Conservation (phyloP, 2,888 invertebrate genomes). For the Eupithecia subumbrata region DNA sequence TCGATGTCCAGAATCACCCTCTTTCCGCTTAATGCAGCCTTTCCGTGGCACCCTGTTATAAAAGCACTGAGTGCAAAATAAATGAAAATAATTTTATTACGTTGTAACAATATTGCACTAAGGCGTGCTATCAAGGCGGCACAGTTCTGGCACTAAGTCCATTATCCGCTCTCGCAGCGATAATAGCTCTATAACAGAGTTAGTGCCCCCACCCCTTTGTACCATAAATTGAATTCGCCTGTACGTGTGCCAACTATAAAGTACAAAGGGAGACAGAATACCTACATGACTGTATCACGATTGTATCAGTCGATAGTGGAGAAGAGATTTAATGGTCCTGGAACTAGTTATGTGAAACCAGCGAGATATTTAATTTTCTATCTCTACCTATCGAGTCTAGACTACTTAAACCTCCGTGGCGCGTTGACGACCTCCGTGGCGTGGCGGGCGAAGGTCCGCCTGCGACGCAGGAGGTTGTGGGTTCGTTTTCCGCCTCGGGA, state of each 20-base stretch:
- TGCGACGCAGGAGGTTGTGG: too few relatives aligned
- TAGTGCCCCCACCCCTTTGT: slow-evolving; percentile 7
- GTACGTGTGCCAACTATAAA: slow-evolving; percentile 1
- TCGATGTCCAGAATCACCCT: too few relatives aligned
- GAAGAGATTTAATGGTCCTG: neutral
- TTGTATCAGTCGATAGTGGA: neutral
- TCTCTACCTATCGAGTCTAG: too few relatives aligned
- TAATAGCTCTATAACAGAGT: slow-evolving; percentile 24
- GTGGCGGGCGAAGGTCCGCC: too few relatives aligned
- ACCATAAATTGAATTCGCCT: slow-evolving; percentile 22
- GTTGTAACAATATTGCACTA: neutral
- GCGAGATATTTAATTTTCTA: too few relatives aligned
- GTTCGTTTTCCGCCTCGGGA: too few relatives aligned
- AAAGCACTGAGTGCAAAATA: neutral
- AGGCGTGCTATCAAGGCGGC: neutral
- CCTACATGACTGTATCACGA: neutral
- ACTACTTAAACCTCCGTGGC: too few relatives aligned
- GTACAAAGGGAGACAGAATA: neutral
- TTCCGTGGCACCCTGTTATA: too few relatives aligned
- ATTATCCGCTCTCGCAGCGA: slow-evolving; percentile 17
- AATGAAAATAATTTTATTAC: neutral
- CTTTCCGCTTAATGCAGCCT: too few relatives aligned
- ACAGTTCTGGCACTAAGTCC: slow-evolving; percentile 9
- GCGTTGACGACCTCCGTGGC: too few relatives aligned
- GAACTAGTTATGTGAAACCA: too few relatives aligned